Evolutionary conservation across 2,113 vertebrate species (phyloP).

Genomic region (Grammomys dolichurus): DNA sequence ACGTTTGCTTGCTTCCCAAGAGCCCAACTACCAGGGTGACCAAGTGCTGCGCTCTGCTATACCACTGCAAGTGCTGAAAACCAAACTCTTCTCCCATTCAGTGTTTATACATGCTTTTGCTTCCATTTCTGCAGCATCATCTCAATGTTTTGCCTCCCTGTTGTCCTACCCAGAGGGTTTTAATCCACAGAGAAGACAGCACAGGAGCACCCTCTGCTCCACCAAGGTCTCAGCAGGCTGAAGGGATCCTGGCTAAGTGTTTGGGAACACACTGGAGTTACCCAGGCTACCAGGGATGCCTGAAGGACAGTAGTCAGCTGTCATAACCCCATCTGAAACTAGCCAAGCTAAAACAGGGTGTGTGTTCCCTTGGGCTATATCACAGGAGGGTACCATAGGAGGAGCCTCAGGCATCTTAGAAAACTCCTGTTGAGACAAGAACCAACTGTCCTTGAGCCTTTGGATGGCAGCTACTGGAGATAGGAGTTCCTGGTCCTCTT

Average conservation of each 20-base stretch:
- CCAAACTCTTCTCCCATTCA: slow-evolving; percentile 44
- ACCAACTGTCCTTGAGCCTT: not conserved
- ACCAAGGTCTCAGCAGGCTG: slow-evolving; percentile 19
- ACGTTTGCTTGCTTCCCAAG: slow-evolving; percentile 75
- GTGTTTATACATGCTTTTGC: slow-evolving; percentile 1
- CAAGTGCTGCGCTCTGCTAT: slow-evolving; percentile 70
- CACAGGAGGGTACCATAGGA: not conserved
- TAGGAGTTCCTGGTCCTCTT: not conserved
- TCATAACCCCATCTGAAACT: slow-evolving; percentile 67
- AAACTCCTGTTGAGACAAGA: slow-evolving; percentile 34
- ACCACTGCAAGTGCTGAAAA: slow-evolving; percentile 60
- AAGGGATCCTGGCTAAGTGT: slow-evolving; percentile 62
- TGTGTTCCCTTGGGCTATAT: slow-evolving; percentile 56
- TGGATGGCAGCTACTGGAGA: not conserved
- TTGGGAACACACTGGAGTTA: slow-evolving; percentile 80
- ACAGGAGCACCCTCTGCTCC: not conserved
- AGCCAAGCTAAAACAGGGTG: slow-evolving; percentile 68
- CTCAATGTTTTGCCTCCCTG: not conserved
- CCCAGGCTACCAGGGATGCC: slow-evolving; percentile 72
- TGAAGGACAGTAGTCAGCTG: slow-evolving; percentile 76
- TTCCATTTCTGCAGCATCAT: not conserved
- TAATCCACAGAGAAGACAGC: not conserved
- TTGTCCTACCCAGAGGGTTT: not conserved
- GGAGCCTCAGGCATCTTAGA: slow-evolving; percentile 66
- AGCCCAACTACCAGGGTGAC: slow-evolving; percentile 71